Evolutionary conservation across 1,140 invertebrate genomes (phyloP).

Genomic region (Conus ventricosus): DNA sequence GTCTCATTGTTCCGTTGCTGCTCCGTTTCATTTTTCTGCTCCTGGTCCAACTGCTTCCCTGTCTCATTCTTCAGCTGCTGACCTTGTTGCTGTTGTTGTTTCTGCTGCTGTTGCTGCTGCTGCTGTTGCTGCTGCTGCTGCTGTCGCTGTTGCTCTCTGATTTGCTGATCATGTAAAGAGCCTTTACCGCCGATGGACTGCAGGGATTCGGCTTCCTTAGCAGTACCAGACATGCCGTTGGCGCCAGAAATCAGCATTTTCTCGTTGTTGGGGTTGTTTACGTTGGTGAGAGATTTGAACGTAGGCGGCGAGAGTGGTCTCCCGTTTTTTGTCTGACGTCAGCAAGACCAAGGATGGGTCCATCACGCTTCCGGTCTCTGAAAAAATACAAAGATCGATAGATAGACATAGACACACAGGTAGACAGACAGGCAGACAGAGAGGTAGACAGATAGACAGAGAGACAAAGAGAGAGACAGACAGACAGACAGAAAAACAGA

Average conservation of each 20-base stretch:
- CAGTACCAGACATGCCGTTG: background rate
- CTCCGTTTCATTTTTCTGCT: background rate
- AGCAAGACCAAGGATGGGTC: background rate
- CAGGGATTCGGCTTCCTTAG: background rate
- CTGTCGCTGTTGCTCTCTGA: background rate
- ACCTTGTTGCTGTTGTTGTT: background rate
- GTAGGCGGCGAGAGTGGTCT: slow-evolving; percentile 8
- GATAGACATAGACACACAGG: too few species aligned
- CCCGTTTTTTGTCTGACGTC: slow-evolving; percentile 1
- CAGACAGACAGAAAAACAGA: too few species aligned
- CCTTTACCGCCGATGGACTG: background rate
- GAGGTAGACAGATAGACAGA: too few species aligned
- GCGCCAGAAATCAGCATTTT: slow-evolving; percentile 12
- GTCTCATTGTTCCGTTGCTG: background rate
- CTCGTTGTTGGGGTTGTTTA: background rate
- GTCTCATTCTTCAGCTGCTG: background rate
- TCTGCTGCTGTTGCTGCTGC: background rate
- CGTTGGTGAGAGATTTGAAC: slow-evolving; percentile 3
- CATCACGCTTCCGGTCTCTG: background rate
- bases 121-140: background rate
- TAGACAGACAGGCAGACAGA: too few species aligned
- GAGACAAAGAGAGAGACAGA: too few species aligned
- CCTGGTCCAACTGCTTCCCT: background rate
- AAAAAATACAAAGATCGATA: background rate
- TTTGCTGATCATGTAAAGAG: background rate